Evolutionary conservation across 2,797 vertebrate species (phyloP), one percentile per base, ranked within the genome.

Genomic region (Sebastes kiyomatsui): DNA sequence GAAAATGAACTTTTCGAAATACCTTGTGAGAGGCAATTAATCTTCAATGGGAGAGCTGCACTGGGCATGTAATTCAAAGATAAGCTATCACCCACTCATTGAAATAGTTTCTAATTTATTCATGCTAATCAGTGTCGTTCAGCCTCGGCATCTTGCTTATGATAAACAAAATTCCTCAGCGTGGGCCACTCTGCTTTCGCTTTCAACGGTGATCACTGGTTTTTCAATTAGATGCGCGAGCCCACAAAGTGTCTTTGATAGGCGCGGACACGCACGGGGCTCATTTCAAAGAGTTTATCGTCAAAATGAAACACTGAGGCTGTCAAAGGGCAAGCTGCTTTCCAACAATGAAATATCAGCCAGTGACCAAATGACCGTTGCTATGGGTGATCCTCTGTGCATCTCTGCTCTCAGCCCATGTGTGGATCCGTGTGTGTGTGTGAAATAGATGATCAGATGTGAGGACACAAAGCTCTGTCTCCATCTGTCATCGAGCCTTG

Each of bases 1-100:
- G 90, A 91, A 91, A 90, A 94, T 92, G 84, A 92, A 94, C 90
- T 93, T 94, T 94, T 93, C 52, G 20, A 89, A 93, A 94, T 90
- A 94, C 89, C 91, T 92, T 82, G 80, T 84, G 90, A 90, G 87
- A 92, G 87, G 91, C 88, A 90, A 94, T 95, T 92, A 90, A 92
- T 95, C 93, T 92, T 90, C 82, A 92, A 86, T 87, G 82, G 85
- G 82, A 88, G 87, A 80, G 84, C 86, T 84, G 90, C 83, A 82
- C 81, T 87, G 89, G 88, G 85, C 89, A 92, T 94, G 90, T 88
- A 92, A 93, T 94, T 91, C 91, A 92, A 90, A 94, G 93, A 94
- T 94, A 95, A 94, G 91, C 86, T 92, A 91, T 92, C 87, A 83
- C 70, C 77, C 90, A 86, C 82, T 91, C 82, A 90, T 89, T 91